phyloP scores from a whole-genome alignment of 2,888 invertebrate genomes.

The Andrena fulva region DNA sequence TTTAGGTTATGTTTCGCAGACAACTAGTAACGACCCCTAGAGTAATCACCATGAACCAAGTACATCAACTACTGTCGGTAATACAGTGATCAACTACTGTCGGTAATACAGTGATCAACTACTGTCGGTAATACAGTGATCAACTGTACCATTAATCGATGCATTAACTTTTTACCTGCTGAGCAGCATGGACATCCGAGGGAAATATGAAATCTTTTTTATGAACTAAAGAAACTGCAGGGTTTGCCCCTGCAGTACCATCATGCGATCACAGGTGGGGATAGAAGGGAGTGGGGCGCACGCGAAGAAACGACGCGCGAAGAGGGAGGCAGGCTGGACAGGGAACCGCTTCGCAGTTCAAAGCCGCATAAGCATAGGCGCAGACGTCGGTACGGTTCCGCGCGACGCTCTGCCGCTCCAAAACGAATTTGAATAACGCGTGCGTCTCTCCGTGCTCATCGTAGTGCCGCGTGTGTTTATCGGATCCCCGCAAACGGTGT shows the following conservation, averaged over 20 bases:
- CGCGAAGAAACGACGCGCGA: neutral
- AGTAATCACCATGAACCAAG: neutral
- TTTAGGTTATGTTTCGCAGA: conserved; percentile 25
- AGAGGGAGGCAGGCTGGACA: conserved; percentile 29
- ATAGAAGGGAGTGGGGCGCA: neutral
- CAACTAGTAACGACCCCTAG: neutral
- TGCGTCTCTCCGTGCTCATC: conserved; percentile 31
- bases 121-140: neutral
- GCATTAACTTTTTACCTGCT: neutral
- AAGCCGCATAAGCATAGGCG: conserved; percentile 62
- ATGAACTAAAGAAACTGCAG: neutral
- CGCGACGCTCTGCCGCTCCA: conserved; percentile 46
- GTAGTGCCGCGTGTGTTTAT: conserved; percentile 49
- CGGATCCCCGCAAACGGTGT: conserved; percentile 1
- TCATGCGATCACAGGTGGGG: neutral
- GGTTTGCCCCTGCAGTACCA: neutral
- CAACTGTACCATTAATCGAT: neutral
- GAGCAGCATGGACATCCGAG: neutral
- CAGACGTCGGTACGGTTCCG: conserved; percentile 57
- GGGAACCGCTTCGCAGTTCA: conserved; percentile 51
- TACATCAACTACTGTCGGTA: neutral
- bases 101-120: neutral
- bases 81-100: neutral
- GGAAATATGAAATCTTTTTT: neutral
- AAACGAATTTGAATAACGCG: conserved; percentile 39